Conservation (phyloP, 30 jellyfish, hydroid and myxozoan species). For the Aurelia sp. region DNA sequence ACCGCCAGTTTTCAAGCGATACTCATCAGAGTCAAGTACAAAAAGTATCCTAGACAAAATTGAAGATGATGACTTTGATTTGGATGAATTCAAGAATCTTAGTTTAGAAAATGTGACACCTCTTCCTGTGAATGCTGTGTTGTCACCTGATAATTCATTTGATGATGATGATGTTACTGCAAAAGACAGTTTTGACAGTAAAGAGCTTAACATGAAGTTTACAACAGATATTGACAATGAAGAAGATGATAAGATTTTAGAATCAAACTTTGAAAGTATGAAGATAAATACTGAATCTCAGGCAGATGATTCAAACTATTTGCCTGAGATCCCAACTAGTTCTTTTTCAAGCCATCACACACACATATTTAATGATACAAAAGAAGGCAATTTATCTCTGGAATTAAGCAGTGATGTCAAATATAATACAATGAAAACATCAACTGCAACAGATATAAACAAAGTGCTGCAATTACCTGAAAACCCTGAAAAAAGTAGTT, state of each 20-base stretch:
- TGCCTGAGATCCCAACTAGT: background rate
- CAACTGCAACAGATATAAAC: background rate
- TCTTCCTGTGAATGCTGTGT: constrained; percentile 36
- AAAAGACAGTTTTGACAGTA: constrained; percentile 58
- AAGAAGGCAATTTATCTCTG: background rate
- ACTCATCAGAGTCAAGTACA: constrained; percentile 36
- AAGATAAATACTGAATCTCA: background rate
- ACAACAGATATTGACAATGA: background rate
- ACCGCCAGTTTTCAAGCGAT: constrained; percentile 24
- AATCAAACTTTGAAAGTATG: background rate
- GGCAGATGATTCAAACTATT: background rate
- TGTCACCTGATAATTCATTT: constrained; percentile 48
- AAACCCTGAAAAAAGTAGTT: background rate
- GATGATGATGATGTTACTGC: constrained; percentile 48
- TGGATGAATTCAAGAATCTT: constrained; percentile 22
- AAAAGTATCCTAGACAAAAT: constrained; percentile 1
- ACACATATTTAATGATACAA: background rate
- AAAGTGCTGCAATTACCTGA: background rate
- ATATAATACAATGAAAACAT: background rate
- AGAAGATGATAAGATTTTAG: background rate
- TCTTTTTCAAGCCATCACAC: background rate
- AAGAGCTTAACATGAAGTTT: constrained; percentile 1
- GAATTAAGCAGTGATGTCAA: background rate
- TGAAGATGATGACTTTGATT: constrained; percentile 5
- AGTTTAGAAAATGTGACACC: constrained; percentile 35